Percentiles rank a stretch among this genome's conserved stretches.
Evolutionary conservation across 2,113 vertebrate genomes (phyloP).

Genomic region (Coracopsis vasa): DNA sequence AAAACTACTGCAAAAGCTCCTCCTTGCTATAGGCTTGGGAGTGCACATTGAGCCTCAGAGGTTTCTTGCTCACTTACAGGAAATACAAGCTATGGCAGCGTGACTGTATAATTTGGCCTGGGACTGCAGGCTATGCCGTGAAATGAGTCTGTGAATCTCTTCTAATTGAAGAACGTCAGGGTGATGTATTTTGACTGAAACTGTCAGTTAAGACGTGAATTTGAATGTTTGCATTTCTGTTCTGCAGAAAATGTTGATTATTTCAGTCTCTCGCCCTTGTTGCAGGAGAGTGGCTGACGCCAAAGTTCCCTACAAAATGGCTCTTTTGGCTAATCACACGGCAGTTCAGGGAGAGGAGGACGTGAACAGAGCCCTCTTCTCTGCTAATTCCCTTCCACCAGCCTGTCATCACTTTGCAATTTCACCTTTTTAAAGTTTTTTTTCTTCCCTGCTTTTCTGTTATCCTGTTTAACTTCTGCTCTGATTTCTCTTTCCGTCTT

Average conservation of each 20-base stretch:
- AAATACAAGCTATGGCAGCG: neutral
- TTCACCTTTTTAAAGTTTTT: constrained; percentile 23
- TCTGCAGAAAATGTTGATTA: constrained; percentile 10
- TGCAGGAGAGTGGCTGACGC: neutral
- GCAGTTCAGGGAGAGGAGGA: neutral
- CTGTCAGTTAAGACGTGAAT: constrained; percentile 33
- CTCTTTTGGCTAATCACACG: constrained; percentile 17
- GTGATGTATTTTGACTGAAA: constrained; percentile 56
- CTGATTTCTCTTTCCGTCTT: constrained; percentile 16
- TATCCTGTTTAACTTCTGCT: constrained; percentile 12
- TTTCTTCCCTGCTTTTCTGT: constrained; percentile 1
- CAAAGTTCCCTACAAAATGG: constrained; percentile 35
- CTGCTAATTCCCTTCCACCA: constrained; percentile 35
- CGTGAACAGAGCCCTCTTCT: neutral
- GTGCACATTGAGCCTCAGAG: fast-evolving
- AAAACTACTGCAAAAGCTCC: neutral
- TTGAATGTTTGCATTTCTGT: constrained; percentile 37
- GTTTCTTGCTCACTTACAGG: neutral
- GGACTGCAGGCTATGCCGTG: neutral
- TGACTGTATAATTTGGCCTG: neutral
- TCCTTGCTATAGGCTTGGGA: neutral
- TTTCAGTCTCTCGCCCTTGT: constrained; percentile 45
- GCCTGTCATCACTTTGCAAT: constrained; percentile 46
- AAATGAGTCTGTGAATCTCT: constrained; percentile 2
- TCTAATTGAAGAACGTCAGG: neutral